A percentile compares a stretch with the other conserved stretches of the same genome.
Evolutionary conservation across 1,140 invertebrate genomes (phyloP).

Genomic region (Achatina immaculata): DNA sequence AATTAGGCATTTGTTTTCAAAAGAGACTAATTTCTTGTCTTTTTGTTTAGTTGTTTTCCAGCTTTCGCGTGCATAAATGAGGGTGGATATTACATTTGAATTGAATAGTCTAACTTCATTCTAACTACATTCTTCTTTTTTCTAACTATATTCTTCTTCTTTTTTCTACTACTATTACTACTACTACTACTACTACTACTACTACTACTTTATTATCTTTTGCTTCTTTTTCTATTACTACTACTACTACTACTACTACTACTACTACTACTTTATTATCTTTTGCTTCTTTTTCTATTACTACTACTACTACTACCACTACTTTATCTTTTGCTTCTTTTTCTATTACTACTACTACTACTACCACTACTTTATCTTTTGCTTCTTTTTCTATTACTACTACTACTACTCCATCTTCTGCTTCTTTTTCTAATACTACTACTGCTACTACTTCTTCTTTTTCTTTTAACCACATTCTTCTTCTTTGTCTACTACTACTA

Average conservation of each 20-base stretch:
- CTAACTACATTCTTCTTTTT: no score
- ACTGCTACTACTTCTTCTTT: conserved; percentile 9
- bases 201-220: neutral
- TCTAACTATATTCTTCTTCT: neutral
- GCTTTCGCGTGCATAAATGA: no score
- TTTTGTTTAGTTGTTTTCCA: no score
- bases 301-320: conserved; percentile 13
- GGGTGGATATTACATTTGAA: no score
- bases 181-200: conserved; percentile 18
- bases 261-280: neutral
- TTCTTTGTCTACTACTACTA: neutral
- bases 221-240: conserved; percentile 86
- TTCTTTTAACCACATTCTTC: neutral
- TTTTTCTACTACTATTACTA: conserved; percentile 14
- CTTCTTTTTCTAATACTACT: neutral
- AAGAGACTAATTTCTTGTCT: no score
- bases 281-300: conserved; percentile 6
- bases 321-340: conserved; percentile 16
- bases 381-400: neutral
- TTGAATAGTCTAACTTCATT: no score
- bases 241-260: conserved; percentile 94
- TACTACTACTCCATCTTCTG: neutral
- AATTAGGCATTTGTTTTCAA: no score
- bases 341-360: conserved; percentile 5
- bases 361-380: neutral